Percentiles rank a stretch among this genome's conserved stretches.
These are phyloP conservation scores for Aricia agestis DNA, from an alignment of 1,140 invertebrate genomes.

Conservation along the genomic window DNA sequence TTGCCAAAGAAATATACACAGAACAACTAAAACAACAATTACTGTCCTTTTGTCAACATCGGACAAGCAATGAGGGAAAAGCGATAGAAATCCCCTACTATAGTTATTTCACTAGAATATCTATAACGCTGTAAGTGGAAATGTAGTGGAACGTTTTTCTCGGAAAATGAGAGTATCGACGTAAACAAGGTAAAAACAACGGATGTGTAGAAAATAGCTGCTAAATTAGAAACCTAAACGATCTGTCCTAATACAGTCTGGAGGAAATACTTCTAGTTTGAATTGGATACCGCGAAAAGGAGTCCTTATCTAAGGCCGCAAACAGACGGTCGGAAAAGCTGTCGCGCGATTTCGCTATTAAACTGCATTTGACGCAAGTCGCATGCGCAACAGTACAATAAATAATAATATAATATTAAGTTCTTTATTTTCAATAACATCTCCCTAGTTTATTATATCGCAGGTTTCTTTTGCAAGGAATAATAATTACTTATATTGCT, in stretches of 20 bases:
- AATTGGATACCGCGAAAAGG: background rate
- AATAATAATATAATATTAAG: no score
- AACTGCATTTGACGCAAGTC: no score
- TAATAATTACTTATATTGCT: no score
- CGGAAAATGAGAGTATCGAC: background rate
- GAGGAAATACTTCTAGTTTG: background rate
- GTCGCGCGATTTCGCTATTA: no score
- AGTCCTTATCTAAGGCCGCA: background rate
- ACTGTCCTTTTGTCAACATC: no score
- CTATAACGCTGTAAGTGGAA: background rate
- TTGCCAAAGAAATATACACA: no score
- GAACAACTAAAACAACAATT: background rate
- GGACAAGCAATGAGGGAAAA: background rate
- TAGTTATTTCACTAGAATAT: background rate
- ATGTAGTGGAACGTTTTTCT: background rate
- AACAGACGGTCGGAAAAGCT: no score
- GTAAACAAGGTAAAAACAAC: slow-evolving; percentile 3
- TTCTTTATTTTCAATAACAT: no score
- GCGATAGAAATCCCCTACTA: background rate
- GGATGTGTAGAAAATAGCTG: background rate
- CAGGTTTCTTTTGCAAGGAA: no score
- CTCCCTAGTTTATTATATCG: no score
- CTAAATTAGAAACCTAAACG: slow-evolving; percentile 1
- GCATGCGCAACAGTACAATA: no score
- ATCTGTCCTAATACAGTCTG: background rate